phyloP scores from a whole-genome alignment of 2,888 invertebrate genomes.

The Diplolepis rosae region DNA sequence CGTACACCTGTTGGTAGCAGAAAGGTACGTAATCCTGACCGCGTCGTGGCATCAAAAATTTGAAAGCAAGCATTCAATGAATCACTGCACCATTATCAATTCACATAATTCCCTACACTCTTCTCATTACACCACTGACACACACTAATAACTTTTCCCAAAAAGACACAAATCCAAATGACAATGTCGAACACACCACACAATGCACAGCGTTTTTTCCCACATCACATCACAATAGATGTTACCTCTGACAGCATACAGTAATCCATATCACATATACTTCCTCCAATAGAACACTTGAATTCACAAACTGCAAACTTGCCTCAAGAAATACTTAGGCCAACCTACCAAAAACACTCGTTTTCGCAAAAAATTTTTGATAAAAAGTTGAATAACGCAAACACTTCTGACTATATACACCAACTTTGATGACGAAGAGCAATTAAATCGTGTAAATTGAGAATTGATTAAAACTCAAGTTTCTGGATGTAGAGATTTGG shows the following conservation, averaged over 20 bases:
- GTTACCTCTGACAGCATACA: slow-evolving; percentile 13
- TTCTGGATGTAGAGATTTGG: too few species aligned
- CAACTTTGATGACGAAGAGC: neutral
- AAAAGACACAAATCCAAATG: neutral
- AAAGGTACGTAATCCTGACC: slow-evolving; percentile 43
- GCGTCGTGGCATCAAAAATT: slow-evolving; percentile 22
- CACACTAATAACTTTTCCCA: neutral
- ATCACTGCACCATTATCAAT: neutral
- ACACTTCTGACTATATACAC: neutral
- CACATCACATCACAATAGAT: slow-evolving; percentile 20
- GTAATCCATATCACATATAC: neutral
- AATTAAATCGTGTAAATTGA: neutral
- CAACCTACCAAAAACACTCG: too few species aligned
- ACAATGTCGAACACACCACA: neutral
- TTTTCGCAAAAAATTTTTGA: neutral
- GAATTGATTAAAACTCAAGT: neutral
- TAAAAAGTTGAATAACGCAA: neutral
- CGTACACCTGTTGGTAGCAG: slow-evolving; percentile 56
- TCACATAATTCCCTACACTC: slow-evolving; percentile 8
- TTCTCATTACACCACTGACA: neutral
- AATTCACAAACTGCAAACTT: too few species aligned
- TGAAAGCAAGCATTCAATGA: neutral
- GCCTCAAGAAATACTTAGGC: too few species aligned
- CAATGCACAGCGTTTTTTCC: neutral
- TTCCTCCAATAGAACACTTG: neutral